phyloP scores from a whole-genome alignment of 2,888 invertebrate species.

The Aphidoletes aphidimyza region DNA sequence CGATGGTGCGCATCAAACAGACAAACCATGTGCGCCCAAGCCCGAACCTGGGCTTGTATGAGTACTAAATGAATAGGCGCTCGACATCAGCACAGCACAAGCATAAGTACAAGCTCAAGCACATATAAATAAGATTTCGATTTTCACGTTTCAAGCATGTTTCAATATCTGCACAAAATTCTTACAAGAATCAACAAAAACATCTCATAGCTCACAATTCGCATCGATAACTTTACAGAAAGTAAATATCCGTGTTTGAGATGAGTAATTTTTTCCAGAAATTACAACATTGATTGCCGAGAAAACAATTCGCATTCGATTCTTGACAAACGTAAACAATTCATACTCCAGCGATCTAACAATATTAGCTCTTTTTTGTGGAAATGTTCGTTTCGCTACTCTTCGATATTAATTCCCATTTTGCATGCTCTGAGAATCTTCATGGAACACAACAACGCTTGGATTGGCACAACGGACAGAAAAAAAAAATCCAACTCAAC shows the following conservation, averaged over 20 bases:
- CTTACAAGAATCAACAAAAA: not conserved
- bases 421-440: not conserved
- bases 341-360: not conserved
- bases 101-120: not conserved
- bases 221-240: not conserved
- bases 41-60: no score
- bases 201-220: not conserved
- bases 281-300: not conserved
- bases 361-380: not conserved
- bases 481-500: no score
- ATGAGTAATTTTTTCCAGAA: not conserved
- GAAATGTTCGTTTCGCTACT: not conserved
- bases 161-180: not conserved
- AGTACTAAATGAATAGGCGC: not conserved
- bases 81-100: not conserved
- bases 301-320: not conserved
- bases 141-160: no score
- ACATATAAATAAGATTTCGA: no score
- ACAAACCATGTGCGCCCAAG: no score
- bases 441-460: not conserved
- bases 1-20: not conserved
- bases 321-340: not conserved
- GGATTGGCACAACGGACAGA: not conserved
- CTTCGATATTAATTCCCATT: not conserved
- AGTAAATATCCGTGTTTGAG: not conserved